phyloP scores from a whole-genome alignment of 2,113 vertebrate species.

The Chitala chitala region DNA sequence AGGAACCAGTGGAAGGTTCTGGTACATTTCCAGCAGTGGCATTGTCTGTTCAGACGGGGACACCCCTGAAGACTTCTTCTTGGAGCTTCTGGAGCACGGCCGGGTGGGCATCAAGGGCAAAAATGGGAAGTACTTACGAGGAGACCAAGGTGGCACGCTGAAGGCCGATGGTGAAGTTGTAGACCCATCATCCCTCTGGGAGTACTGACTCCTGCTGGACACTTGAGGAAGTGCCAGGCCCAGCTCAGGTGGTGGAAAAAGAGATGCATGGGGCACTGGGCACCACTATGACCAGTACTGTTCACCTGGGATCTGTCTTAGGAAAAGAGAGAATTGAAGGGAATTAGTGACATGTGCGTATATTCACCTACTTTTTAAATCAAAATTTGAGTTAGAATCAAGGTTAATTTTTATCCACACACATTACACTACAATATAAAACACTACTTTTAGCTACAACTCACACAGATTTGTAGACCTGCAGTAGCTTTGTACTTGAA shows the following conservation, averaged over 20 bases:
- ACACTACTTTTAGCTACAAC: background rate
- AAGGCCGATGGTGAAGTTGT: constrained; percentile 70
- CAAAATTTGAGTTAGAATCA: background rate
- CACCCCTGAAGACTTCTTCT: constrained; percentile 83
- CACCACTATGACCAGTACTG: constrained; percentile 28
- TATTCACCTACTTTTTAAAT: background rate
- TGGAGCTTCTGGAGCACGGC: constrained; percentile 83
- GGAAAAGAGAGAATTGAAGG: background rate
- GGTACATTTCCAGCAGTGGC: constrained; percentile 78
- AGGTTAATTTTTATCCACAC: background rate
- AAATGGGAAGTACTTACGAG: constrained; percentile 81
- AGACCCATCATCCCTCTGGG: constrained; percentile 76
- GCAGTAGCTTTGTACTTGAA: too few relatives aligned
- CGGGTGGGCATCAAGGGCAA: constrained; percentile 79
- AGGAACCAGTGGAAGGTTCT: constrained; percentile 83
- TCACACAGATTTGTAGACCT: background rate
- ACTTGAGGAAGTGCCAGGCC: constrained; percentile 27
- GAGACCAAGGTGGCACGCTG: constrained; percentile 83
- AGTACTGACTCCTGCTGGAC: constrained; percentile 66
- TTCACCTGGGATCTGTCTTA: constrained; percentile 1
- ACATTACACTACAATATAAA: background rate
- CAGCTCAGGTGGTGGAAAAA: constrained; percentile 10
- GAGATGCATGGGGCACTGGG: constrained; percentile 23
- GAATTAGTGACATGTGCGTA: constrained; percentile 6
- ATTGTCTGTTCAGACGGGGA: constrained; percentile 82